Evolutionary conservation across 2,113 vertebrate species (phyloP), one percentile per base, ranked within the genome.

Genomic region (Microtus richardsoni): DNA sequence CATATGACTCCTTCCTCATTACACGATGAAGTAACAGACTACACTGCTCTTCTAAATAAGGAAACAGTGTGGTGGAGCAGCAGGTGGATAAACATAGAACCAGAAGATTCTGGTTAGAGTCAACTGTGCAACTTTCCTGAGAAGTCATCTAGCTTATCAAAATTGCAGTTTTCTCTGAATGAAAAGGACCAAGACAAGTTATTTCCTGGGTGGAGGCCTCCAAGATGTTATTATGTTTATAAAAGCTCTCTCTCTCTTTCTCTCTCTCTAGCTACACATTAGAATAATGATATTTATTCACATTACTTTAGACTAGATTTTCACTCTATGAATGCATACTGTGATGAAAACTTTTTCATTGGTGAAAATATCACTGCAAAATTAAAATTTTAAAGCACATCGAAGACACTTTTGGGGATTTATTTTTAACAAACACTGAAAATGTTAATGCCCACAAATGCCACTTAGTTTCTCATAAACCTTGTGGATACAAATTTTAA

Each of bases 401-500:
- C 83, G 14, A 26, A 92, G 49, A 41, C 47, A 68, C 4, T 62
- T 92, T 62, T 24, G 39, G 26, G 75, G 12, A 14, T 52, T 52
- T 73, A 36, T 47, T 62, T 60, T 1, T 11, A 68, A 73, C 3
- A 49, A 73, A 49, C 36, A n/a, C 12, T 39, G 17, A 77, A 73
- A 64, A 68, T 39, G 12, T 75, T 80, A 41, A 85, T 84, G 14
- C 44, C 93, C 47, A 88, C 54, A 88, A 92, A 84, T 83, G 62
- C 24, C 1, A 78, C 36, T 60, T 92, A 88, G 75, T 89, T 77
- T 16, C 93, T 86, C 52, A 24, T 62, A 60, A 41, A 49, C 28
- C 73, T 90, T 94, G 77, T 26, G 33, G 24, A 44, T 62, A 3
- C 49, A 66, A 70, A 2, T 82, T 93, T 93, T 91, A 96, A 95